Percentiles rank a stretch among this genome's conserved stretches.
These are phyloP conservation scores for Gallirallus australis DNA, from an alignment of 2,797 vertebrate species.

Conservation along the genomic window DNA sequence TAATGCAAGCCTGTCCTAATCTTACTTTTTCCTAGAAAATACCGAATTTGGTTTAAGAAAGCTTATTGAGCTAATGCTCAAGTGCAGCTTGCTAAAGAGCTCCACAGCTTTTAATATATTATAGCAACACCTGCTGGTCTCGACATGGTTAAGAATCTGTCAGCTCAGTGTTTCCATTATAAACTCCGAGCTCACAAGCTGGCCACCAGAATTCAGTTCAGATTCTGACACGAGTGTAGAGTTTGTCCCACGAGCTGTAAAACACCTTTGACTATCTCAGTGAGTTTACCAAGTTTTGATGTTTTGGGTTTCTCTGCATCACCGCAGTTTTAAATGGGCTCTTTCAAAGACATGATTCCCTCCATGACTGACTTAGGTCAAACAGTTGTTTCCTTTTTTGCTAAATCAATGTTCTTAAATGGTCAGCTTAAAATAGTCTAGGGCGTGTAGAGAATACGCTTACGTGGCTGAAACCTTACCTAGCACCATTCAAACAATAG, in stretches of 20 bases:
- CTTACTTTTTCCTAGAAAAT: neutral
- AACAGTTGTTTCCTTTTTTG: neutral
- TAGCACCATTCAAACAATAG: neutral
- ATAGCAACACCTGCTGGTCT: constrained; percentile 43
- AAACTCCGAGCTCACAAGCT: neutral
- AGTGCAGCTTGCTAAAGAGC: neutral
- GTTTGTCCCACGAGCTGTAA: neutral
- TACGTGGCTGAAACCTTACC: neutral
- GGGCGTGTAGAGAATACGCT: neutral
- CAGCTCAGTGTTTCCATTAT: neutral
- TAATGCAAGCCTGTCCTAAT: neutral
- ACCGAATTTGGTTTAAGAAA: neutral
- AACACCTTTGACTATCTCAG: neutral
- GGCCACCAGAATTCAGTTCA: neutral
- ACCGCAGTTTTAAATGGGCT: neutral
- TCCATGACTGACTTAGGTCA: neutral
- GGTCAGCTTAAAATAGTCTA: neutral
- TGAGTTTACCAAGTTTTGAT: neutral
- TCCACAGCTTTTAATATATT: constrained; percentile 28
- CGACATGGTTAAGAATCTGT: constrained; percentile 44
- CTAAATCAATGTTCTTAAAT: neutral
- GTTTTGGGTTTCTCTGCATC: neutral
- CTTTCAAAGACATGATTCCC: neutral
- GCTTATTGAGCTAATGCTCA: neutral
- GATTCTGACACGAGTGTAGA: neutral